Evolutionary conservation across 1,140 invertebrate genomes (phyloP), one percentile per base, ranked within the genome.

Genomic region (Plutomurus gul): DNA sequence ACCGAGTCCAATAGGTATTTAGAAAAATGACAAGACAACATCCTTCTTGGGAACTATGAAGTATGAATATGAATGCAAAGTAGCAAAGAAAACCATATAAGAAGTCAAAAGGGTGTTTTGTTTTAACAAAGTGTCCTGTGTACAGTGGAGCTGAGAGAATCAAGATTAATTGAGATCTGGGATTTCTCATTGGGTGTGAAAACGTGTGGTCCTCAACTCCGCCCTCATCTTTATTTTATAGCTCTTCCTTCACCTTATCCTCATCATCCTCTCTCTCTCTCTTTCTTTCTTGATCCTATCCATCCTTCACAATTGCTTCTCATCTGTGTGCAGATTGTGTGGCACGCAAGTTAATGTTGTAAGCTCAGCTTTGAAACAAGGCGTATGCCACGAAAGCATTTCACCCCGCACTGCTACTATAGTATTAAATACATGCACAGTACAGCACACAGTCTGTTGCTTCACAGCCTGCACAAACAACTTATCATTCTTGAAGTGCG

Each of bases 151-250:
- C 27, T 27, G 56, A 72, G 36, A 40, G 39, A 40, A 78, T 78
- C 71, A 78, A 78, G 77, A 78, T 78, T 78, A 78, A 78, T 78
- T 78, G 77, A 78, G 77, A 78, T 72, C 70, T 79, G 74, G 49
- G 73, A 79, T 65, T 75, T 36, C 72, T 79, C 43, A 81, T 77
- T 81, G 79, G 79, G 79, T 81, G 79, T 81, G 79, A 81, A 81
- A 75, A 77, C 72, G 47, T 81, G 75, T 73, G 71, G 75, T 75
- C 27, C 37, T 16, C 43, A 77, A 75, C 79, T 81, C 79, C 79
- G 75, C 79, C 79, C 71, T 73, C 47, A 71, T 79, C 65, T 77
- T 80, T 76, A 76, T 80, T 51, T 60, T 70, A 77, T 71, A 46
- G 46, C 40, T 65, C 76, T 43, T 70, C 56, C 76, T 77, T 39